phyloP scores from a whole-genome alignment of 2,888 invertebrate species.

The Iselma pallidipennis region DNA sequence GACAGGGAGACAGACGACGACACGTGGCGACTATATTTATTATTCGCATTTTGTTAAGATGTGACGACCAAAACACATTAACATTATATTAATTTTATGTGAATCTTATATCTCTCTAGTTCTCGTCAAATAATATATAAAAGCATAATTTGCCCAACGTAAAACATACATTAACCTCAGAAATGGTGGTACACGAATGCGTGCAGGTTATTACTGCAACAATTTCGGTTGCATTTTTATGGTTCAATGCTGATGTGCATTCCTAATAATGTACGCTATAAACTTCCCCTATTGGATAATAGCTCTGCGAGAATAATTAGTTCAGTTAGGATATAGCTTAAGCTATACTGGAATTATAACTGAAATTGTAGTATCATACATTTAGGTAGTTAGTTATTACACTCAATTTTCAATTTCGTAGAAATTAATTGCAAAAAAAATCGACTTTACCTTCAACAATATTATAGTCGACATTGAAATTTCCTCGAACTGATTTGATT shows the following conservation, averaged over 20 bases:
- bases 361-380: not conserved
- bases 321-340: slow-evolving; percentile 10
- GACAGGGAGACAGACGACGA: slow-evolving; percentile 27
- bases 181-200: not conserved
- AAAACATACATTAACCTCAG: slow-evolving; percentile 1
- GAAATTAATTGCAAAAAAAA: not conserved
- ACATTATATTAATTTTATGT: slow-evolving; percentile 1
- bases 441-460: not conserved
- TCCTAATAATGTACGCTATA: slow-evolving; percentile 20
- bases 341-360: slow-evolving; percentile 16
- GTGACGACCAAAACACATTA: slow-evolving; percentile 10
- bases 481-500: not conserved
- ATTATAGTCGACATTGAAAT: not conserved
- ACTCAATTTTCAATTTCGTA: not conserved
- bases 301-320: slow-evolving; percentile 29
- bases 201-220: not conserved
- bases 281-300: slow-evolving; percentile 26
- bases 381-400: not conserved
- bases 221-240: slow-evolving; percentile 20
- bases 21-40: slow-evolving; percentile 41
- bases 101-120: too few relatives aligned
- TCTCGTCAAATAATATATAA: too few relatives aligned
- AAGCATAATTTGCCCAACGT: not conserved
- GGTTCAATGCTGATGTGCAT: slow-evolving; percentile 28
- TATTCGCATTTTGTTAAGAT: slow-evolving; percentile 29